phyloP scores from a whole-genome alignment of 2,113 vertebrate genomes.

The Rhea pennata region DNA sequence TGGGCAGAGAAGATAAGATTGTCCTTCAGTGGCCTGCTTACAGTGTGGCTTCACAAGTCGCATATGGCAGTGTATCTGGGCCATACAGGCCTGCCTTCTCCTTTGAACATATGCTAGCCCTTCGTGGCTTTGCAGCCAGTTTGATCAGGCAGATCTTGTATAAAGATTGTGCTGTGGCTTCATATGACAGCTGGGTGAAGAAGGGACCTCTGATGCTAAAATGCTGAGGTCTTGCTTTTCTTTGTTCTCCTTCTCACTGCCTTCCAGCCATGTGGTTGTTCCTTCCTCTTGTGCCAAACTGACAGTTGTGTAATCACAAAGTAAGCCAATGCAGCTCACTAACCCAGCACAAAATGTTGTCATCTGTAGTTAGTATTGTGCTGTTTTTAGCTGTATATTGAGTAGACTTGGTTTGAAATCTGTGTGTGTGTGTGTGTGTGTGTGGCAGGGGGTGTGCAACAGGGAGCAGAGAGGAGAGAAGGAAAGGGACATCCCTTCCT shows the following conservation, averaged over 20 bases:
- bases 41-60: background rate
- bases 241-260: background rate
- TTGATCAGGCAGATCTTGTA: background rate
- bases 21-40: background rate
- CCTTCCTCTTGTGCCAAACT: background rate
- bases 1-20: background rate
- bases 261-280: background rate
- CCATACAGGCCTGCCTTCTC: background rate
- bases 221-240: background rate
- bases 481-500: background rate
- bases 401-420: background rate
- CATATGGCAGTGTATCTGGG: background rate
- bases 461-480: background rate
- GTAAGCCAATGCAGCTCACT: background rate
- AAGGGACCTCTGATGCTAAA: background rate
- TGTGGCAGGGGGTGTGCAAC: background rate
- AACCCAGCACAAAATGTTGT: background rate
- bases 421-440: too few relatives aligned
- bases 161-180: background rate
- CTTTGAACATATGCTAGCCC: fast-evolving
- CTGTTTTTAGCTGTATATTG: background rate
- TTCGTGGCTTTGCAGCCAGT: background rate
- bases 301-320: background rate
- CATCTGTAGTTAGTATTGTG: background rate
- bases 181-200: background rate